A percentile compares a stretch with the other conserved stretches of the same genome.
Conservation (phyloP, 2,888 invertebrate genomes). For the Tenthredo mesomela region DNA sequence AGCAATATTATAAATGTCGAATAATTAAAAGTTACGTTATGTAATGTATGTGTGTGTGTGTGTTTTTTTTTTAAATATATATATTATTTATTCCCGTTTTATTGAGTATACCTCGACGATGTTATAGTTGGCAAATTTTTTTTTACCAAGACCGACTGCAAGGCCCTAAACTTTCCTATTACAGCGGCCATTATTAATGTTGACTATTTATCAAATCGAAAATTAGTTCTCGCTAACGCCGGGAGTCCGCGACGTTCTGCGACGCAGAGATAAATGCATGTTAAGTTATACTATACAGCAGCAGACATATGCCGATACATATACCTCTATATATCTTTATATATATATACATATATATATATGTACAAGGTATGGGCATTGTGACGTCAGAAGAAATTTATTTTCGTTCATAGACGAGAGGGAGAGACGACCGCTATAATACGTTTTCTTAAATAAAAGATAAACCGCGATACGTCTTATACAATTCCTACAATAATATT, state of each 20-base stretch:
- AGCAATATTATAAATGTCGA: too few relatives aligned
- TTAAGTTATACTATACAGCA: not conserved
- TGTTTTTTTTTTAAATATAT: not conserved
- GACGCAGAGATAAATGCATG: not conserved
- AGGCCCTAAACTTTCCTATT: slow-evolving; percentile 69
- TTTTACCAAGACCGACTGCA: slow-evolving; percentile 69
- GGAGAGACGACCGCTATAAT: not conserved
- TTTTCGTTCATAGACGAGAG: slow-evolving; percentile 5
- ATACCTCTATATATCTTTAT: not conserved
- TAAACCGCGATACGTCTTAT: not conserved
- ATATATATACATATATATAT: too few relatives aligned
- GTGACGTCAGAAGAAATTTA: slow-evolving; percentile 21
- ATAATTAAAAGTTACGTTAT: too few relatives aligned
- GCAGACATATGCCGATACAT: not conserved
- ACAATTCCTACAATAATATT: not conserved
- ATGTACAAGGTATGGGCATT: not conserved
- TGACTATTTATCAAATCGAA: slow-evolving; percentile 52
- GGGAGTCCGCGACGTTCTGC: slow-evolving; percentile 7
- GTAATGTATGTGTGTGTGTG: too few relatives aligned
- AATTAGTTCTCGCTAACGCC: slow-evolving; percentile 50
- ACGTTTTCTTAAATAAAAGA: not conserved
- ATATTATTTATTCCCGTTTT: not conserved
- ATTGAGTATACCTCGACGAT: slow-evolving; percentile 67
- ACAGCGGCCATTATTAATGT: slow-evolving; percentile 73
- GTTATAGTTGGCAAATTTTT: slow-evolving; percentile 64